Percentiles rank a stretch among this genome's conserved stretches.
These are phyloP conservation scores for Labeo rohita DNA, from an alignment of 2,113 vertebrate genomes.

Conservation along the genomic window DNA sequence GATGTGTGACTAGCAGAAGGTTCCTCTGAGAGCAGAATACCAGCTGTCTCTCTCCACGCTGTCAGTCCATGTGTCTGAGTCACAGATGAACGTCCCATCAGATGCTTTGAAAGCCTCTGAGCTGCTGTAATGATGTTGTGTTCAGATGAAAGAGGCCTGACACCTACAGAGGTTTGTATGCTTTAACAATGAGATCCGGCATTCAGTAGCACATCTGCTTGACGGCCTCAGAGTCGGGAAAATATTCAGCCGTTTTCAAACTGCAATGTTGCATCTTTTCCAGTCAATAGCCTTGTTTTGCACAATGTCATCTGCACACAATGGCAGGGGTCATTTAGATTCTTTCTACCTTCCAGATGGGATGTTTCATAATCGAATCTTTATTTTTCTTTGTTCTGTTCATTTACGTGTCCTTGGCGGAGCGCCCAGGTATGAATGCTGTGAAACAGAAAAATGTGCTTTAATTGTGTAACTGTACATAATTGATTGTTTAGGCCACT, in stretches of 20 bases:
- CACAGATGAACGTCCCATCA: not conserved
- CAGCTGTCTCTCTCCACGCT: constrained; percentile 16
- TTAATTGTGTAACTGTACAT: not conserved
- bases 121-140: not conserved
- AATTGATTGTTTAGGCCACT: constrained; percentile 35
- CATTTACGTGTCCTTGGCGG: constrained; percentile 1
- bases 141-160: constrained; percentile 6
- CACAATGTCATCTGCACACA: not conserved
- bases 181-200: not conserved
- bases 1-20: constrained; percentile 26
- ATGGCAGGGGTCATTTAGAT: constrained; percentile 18
- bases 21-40: constrained; percentile 18
- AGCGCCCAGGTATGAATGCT: constrained; percentile 9
- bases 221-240: not conserved
- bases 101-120: constrained; percentile 13
- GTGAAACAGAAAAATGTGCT: constrained; percentile 41
- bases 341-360: not conserved
- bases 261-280: not conserved
- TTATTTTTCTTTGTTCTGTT: not conserved
- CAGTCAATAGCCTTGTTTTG: constrained; percentile 1
- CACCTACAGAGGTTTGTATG: constrained; percentile 22
- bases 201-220: constrained; percentile 10
- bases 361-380: not conserved
- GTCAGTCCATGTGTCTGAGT: not conserved
- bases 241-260: not conserved